Conservation (phyloP, 2,113 vertebrate genomes). For the Lepisosteus osseus region DNA sequence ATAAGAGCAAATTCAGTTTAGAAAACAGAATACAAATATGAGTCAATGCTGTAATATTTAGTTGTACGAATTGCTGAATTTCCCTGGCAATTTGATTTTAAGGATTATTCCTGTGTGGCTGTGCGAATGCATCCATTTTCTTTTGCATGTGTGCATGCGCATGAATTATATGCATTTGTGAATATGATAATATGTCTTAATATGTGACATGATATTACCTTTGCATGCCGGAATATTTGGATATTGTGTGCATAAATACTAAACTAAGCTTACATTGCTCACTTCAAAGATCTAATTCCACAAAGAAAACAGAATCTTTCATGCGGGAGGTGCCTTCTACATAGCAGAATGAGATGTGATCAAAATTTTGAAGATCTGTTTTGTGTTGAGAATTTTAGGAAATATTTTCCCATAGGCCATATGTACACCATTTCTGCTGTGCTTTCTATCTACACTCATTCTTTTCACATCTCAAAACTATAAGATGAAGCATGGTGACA, state of each 20-base stretch:
- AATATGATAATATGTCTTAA: not conserved
- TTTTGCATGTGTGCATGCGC: not conserved
- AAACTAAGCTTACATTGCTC: not conserved
- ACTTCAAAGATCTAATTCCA: not conserved
- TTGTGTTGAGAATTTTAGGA: too few species aligned
- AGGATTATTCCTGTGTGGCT: constrained; percentile 31
- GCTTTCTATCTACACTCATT: too few species aligned
- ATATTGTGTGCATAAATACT: constrained; percentile 1
- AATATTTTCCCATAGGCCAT: too few species aligned
- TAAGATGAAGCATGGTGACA: too few species aligned
- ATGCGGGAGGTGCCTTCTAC: too few species aligned
- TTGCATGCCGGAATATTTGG: not conserved
- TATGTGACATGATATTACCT: not conserved
- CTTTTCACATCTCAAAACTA: too few species aligned
- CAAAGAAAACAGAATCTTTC: too few species aligned
- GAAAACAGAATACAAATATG: not conserved
- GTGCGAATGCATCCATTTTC: not conserved
- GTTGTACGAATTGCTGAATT: constrained; percentile 43
- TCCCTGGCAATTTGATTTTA: constrained; percentile 45
- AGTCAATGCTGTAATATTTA: not conserved
- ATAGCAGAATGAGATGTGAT: too few species aligned
- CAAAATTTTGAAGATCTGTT: too few species aligned
- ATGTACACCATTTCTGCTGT: too few species aligned
- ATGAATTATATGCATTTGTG: constrained; percentile 4
- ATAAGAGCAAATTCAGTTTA: not conserved